These are phyloP conservation scores for Thereva nobilitata DNA, from an alignment of 2,888 invertebrate genomes.

Conservation along the genomic window DNA sequence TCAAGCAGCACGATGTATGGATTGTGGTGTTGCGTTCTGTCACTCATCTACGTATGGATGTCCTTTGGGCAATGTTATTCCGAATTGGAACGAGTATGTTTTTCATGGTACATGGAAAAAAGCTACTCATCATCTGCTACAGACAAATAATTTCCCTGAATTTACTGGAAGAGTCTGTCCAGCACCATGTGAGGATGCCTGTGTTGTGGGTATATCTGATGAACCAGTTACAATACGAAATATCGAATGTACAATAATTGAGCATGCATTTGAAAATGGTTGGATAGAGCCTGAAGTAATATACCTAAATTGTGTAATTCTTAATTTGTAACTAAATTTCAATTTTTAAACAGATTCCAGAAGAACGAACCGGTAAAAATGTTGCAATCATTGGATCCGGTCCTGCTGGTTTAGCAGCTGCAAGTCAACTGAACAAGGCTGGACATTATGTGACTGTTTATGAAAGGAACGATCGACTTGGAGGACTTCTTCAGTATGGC, in stretches of 20 bases:
- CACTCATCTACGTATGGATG: slow-evolving; percentile 91
- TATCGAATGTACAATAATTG: slow-evolving; percentile 98
- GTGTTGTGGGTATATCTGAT: slow-evolving; percentile 93
- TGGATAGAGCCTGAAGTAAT: slow-evolving; percentile 82
- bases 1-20: slow-evolving; percentile 97
- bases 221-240: slow-evolving; percentile 98
- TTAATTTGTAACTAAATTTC: not conserved
- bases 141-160: slow-evolving; percentile 99
- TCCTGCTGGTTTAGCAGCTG: slow-evolving; percentile 92
- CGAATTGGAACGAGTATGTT: slow-evolving; percentile 98
- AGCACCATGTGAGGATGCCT: slow-evolving; percentile 98
- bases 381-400: slow-evolving; percentile 94
- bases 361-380: slow-evolving; percentile 73
- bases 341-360: slow-evolving; percentile 63
- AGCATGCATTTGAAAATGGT: slow-evolving; percentile 94
- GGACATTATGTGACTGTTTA: slow-evolving; percentile 95
- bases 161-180: slow-evolving; percentile 94
- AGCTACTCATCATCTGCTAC: slow-evolving; percentile 87
- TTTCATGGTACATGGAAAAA: slow-evolving; percentile 93
- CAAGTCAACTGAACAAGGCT: slow-evolving; percentile 92
- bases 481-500: slow-evolving; percentile 95
- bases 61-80: slow-evolving; percentile 97
- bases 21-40: slow-evolving; percentile 99
- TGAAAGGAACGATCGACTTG: slow-evolving; percentile 93
- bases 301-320: slow-evolving; percentile 3